Base-by-base conservation (phyloP, 1,140 invertebrate genomes). In the Apocrypta bakeri region DNA sequence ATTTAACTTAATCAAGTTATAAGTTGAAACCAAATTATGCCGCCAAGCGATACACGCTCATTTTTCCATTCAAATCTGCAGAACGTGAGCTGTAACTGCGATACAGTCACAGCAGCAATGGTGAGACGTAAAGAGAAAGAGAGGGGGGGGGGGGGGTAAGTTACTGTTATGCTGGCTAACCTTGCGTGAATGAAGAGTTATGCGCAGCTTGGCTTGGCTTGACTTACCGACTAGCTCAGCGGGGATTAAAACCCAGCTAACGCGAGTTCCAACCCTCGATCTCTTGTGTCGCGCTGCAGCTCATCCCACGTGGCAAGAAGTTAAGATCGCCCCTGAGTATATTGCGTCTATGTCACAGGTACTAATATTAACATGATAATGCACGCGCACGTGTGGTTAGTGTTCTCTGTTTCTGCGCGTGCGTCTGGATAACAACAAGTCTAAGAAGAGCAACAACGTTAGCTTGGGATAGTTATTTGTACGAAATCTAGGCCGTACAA, bases 121-220 rank as follows among this genome's bases (percentile, higher is more conserved):
- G 2, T 4, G 2, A 37, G 3, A 9, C 33, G 33, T 37, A 37
- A 4, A 37, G 9, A 2, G 33, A 2, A 9, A 37, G 3, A 9
- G 27, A 17, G 71, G 21, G 4, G 37, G 29, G n/a, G 24, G 48
- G 2, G 42, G 4, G 42, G 80, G 77, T 85, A 84, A 85, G 80
- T 85, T 85, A 85, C 69, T 83, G 79, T 84, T 83, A 83, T 77
- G 79, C 78, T 21, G 75, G 85, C 79, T 75, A 84, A 79, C 83
- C 56, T 80, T 73, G 82, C 80, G n/a, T n/a, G 84, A 86, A 86
- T 85, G 84, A 86, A 85, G 85, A 86, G 82, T 85, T 85, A 86
- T 83, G 79, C 82, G 76, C 81, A 40, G 68, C 83, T 2, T 9
- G 33, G 33, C 33, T 78, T 27, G n/a, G 72, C 76, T 66, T 84